Evolutionary conservation across 2,113 vertebrate species (phyloP).

Genomic region (Trichechus manatus): DNA sequence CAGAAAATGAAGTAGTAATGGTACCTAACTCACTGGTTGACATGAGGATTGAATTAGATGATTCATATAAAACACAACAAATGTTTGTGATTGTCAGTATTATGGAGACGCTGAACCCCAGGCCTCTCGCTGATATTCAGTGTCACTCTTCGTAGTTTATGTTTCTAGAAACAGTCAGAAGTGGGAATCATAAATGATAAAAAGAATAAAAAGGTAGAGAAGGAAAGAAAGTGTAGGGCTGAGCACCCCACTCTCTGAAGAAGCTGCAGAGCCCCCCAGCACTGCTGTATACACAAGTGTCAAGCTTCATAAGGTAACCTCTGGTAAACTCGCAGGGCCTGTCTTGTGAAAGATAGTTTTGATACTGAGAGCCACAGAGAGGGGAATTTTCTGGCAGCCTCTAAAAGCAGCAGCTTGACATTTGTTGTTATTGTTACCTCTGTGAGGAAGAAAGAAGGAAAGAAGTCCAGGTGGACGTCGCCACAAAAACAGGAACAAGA

Average conservation of each 20-base stretch:
- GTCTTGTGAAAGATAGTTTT: fast-evolving
- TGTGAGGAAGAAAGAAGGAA: background rate
- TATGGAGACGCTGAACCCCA: background rate
- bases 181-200: background rate
- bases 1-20: background rate
- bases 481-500: background rate
- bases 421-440: no score
- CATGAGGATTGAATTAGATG: background rate
- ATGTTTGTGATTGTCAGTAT: background rate
- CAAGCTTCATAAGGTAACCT: background rate
- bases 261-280: background rate
- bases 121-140: background rate
- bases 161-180: background rate
- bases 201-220: background rate
- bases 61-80: background rate
- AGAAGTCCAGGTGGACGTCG: background rate
- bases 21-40: background rate
- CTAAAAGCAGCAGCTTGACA: background rate
- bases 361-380: background rate
- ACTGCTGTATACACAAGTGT: no score
- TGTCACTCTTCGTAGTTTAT: background rate
- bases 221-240: fast-evolving
- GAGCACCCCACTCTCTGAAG: background rate
- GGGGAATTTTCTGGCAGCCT: background rate
- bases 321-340: background rate